A percentile compares a stretch with the other conserved stretches of the same genome.
These are phyloP conservation scores for Oligia fasciuncula DNA, from an alignment of 2,888 invertebrate genomes.

Conservation along the genomic window DNA sequence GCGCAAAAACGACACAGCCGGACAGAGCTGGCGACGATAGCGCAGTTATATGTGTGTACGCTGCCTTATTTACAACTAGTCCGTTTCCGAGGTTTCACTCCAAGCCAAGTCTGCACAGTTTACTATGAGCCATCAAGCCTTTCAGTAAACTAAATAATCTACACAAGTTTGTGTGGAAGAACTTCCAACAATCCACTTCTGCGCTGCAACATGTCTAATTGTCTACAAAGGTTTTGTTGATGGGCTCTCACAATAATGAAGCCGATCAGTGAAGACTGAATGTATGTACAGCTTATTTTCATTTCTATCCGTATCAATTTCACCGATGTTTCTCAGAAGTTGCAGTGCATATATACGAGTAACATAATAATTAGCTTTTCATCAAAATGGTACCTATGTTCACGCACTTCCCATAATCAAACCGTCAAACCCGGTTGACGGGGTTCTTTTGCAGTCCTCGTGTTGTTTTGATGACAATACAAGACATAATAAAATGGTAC, in stretches of 20 bases:
- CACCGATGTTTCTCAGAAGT: background rate
- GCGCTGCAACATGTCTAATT: background rate
- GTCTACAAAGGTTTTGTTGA: constrained; percentile 14
- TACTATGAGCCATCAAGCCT: constrained; percentile 53
- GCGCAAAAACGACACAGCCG: constrained; percentile 83
- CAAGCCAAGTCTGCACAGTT: constrained; percentile 56
- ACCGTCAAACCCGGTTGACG: background rate
- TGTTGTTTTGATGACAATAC: background rate
- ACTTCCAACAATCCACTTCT: constrained; percentile 7
- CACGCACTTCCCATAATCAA: background rate
- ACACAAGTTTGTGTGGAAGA: constrained; percentile 36
- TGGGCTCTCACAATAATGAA: constrained; percentile 2
- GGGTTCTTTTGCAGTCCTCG: background rate
- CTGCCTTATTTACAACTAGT: constrained; percentile 78
- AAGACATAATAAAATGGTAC: background rate
- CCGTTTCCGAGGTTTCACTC: constrained; percentile 73
- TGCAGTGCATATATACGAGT: background rate
- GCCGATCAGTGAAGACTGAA: background rate
- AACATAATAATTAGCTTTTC: background rate
- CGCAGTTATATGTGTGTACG: constrained; percentile 75
- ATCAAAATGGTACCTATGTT: background rate
- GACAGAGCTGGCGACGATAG: constrained; percentile 78
- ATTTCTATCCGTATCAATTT: background rate
- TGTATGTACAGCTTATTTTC: background rate
- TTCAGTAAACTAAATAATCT: constrained; percentile 57